Evolutionary conservation across 2,113 vertebrate species (phyloP).

Genomic region (Odontesthes bonariensis): DNA sequence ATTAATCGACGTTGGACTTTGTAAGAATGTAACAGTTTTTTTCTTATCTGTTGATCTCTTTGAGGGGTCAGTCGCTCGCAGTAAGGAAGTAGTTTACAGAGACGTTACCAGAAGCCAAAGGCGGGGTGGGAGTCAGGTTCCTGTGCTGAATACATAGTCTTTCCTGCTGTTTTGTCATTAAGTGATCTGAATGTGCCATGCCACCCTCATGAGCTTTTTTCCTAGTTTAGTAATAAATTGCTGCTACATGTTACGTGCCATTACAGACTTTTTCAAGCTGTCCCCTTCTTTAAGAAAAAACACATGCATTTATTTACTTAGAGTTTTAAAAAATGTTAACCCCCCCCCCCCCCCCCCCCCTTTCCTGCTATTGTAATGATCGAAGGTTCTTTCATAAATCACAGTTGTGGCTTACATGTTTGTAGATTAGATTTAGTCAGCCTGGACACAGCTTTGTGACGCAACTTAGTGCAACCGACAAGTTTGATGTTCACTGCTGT

Average conservation of each 20-base stretch:
- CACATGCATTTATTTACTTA: background rate
- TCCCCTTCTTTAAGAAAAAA: background rate
- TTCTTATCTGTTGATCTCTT: background rate
- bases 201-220: constrained; percentile 12
- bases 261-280: constrained; percentile 29
- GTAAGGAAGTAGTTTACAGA: background rate
- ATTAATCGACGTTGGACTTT: constrained; percentile 32
- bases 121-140: constrained; percentile 11
- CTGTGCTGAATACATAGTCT: background rate
- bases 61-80: background rate
- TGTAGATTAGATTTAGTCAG: constrained; percentile 20
- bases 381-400: background rate
- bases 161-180: constrained; percentile 1
- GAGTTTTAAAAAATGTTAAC: constrained; percentile 24
- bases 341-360: background rate
- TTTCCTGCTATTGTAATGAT: constrained; percentile 31
- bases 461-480: constrained; percentile 12
- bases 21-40: constrained; percentile 52
- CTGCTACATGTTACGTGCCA: constrained; percentile 67
- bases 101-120: background rate
- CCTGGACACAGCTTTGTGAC: constrained; percentile 12
- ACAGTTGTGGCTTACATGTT: constrained; percentile 29
- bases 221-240: constrained; percentile 19
- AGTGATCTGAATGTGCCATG: constrained; percentile 52
- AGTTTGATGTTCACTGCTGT: constrained; percentile 31